A percentile compares a stretch with the other conserved stretches of the same genome.
These are phyloP conservation scores for Basileuterus tristriatus DNA, from an alignment of 2,797 vertebrate genomes.

Conservation along the genomic window DNA sequence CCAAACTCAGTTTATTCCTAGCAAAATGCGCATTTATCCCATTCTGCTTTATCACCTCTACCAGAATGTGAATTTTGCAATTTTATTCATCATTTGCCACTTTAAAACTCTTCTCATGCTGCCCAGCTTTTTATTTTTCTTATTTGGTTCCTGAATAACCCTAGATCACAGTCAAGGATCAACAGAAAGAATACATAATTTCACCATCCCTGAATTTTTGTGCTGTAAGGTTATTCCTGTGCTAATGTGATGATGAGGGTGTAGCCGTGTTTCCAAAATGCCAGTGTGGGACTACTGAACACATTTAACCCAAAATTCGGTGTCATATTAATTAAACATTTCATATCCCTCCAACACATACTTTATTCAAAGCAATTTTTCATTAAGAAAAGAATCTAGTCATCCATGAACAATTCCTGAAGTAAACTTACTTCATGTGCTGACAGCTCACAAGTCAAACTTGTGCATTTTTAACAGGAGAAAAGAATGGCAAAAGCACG, in stretches of 20 bases:
- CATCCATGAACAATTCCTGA: slow-evolving; percentile 33
- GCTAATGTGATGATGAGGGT: not conserved
- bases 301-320: not conserved
- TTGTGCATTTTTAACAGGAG: not conserved
- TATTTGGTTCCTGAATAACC: not conserved
- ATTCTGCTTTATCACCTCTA: not conserved
- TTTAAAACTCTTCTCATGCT: not conserved
- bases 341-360: not conserved
- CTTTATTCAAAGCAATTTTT: not conserved
- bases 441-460: slow-evolving; percentile 36
- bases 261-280: not conserved
- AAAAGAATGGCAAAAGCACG: not conserved
- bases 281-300: not conserved
- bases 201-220: not conserved
- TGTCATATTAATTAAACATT: slow-evolving; percentile 23
- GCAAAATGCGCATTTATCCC: not conserved
- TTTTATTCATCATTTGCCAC: not conserved
- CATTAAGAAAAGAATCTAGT: slow-evolving; percentile 22
- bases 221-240: not conserved
- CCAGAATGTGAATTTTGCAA: not conserved
- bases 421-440: slow-evolving; percentile 32
- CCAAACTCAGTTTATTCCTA: not conserved
- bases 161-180: not conserved
- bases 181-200: not conserved
- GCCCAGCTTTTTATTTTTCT: not conserved